Base-by-base conservation (phyloP, 2,797 vertebrate genomes). In the Pyrocephalus nanus region DNA sequence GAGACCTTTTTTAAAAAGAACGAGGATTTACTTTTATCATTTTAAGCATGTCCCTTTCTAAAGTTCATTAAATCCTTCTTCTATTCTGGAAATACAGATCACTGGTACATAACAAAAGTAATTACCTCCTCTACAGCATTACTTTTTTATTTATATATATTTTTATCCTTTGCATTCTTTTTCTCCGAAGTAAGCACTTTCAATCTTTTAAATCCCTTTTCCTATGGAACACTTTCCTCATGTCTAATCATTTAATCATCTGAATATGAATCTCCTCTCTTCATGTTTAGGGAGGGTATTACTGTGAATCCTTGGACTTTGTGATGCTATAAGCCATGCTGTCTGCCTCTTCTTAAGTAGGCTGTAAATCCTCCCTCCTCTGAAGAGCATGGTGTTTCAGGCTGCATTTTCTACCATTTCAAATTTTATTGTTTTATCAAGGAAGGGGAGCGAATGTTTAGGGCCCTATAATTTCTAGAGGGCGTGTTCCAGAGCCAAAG, bases 281-380 rank as follows among this genome's bases (percentile, higher is more conserved):
- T 92, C 81, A 27, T 43, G 30, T 53, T 92, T 86, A 76, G 71
- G 61, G 87, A 91, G 45, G 32, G 53, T 47, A 93, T 91, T 93
- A 86, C 53, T 77, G 45, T 71, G 91, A 95, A 93, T 85, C 74
- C 81, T 74, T 85, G 55, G 66, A 62, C 60, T 95, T 86, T 66
- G 72, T 22, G 38, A 20, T 87, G 67, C 53, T 64, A 6, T 66
- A 76, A 90, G 51, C 50, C 51, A 51, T 34, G 82, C 45, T 88
- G 12, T 34, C 57, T 90, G n/a, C 36, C 57, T 88, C 26, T 61
- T 50, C 48, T 42, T 26, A 76, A 84, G 29, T 40, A 82, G 25
- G 9, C 48, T 79, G 30, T 54, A 86, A 87, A 94, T 89, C 45
- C 69, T 75, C 64, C 21, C 58, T 62, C 18, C 42, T 66, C 36